A percentile compares a stretch with the other conserved stretches of the same genome.
Conservation (phyloP, 2,797 vertebrate species). For the Falco columbarius region DNA sequence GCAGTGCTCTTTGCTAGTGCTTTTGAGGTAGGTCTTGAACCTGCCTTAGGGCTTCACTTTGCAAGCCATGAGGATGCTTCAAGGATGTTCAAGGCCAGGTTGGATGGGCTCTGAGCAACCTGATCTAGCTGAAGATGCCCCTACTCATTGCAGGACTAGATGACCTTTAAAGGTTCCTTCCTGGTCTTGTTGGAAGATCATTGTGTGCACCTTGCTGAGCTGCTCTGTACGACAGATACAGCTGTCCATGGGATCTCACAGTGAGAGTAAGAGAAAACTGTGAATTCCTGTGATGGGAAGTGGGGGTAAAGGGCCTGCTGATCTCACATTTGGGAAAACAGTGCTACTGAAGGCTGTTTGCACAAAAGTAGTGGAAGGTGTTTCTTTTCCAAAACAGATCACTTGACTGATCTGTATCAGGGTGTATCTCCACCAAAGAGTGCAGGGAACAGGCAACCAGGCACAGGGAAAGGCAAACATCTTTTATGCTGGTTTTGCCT, state of each 20-base stretch:
- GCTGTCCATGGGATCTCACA: background rate
- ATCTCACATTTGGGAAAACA: background rate
- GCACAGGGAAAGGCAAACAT: background rate
- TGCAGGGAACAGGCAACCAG: background rate
- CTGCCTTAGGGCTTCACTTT: background rate
- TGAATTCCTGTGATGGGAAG: background rate
- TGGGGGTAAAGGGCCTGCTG: background rate
- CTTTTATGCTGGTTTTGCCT: background rate
- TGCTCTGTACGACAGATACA: accelerated
- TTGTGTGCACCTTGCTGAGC: background rate
- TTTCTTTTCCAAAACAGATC: background rate
- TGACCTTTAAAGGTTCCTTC: background rate
- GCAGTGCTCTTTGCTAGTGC: background rate
- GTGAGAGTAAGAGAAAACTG: background rate
- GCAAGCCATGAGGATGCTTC: background rate
- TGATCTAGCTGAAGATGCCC: background rate
- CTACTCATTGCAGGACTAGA: background rate
- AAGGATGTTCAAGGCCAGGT: background rate
- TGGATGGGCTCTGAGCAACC: background rate
- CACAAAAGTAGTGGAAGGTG: background rate
- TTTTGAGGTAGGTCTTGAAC: background rate
- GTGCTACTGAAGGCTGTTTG: background rate
- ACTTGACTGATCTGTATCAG: background rate
- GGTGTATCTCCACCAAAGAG: background rate
- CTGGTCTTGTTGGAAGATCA: background rate